These are phyloP conservation scores for Pygoscelis antarcticus DNA, from an alignment of 2,113 vertebrate species.

Conservation along the genomic window DNA sequence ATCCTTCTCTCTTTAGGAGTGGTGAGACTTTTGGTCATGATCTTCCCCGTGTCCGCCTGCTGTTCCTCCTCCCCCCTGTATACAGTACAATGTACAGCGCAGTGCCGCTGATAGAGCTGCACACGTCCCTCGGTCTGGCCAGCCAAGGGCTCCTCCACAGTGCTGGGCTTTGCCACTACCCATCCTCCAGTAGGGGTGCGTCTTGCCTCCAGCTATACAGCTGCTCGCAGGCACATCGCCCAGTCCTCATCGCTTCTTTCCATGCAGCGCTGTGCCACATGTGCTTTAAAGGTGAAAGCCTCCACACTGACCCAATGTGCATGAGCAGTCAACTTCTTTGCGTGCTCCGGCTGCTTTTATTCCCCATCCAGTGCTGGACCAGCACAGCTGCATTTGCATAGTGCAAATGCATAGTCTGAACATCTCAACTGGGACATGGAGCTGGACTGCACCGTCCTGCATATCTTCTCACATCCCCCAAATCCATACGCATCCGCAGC, in stretches of 20 bases:
- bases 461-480: not conserved
- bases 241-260: not conserved
- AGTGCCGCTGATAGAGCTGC: not conserved
- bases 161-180: not conserved
- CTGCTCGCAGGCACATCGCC: not conserved
- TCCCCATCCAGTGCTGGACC: not conserved
- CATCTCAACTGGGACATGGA: not conserved
- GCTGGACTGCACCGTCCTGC: not conserved
- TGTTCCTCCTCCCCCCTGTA: not conserved
- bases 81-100: not conserved
- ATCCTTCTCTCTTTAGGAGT: not conserved
- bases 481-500: not conserved
- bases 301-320: rapidly evolving
- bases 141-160: not conserved
- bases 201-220: not conserved
- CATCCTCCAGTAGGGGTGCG: not conserved
- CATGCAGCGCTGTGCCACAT: rapidly evolving
- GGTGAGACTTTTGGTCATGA: not conserved
- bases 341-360: not conserved
- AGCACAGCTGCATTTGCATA: not conserved
- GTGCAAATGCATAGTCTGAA: not conserved
- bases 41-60: not conserved
- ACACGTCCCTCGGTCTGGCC: not conserved
- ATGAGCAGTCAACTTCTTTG: not conserved
- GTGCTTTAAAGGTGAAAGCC: not conserved